Conservation (phyloP, 2,888 invertebrate species). For the Latheticus oryzae region DNA sequence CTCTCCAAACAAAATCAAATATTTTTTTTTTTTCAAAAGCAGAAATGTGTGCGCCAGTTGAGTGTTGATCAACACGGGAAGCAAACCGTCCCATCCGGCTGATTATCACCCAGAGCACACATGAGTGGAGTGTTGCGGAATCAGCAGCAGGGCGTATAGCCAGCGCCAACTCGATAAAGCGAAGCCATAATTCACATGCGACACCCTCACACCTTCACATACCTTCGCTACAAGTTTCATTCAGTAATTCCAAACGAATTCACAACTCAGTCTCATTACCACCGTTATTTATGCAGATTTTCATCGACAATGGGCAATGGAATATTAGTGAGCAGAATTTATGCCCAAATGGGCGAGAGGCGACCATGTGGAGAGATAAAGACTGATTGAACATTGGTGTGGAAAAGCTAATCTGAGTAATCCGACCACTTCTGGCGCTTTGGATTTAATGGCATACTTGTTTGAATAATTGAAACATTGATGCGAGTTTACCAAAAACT, state of each 20-base stretch:
- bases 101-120: slow-evolving; percentile 60
- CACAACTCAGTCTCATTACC: slow-evolving; percentile 26
- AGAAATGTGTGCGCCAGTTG: slow-evolving; percentile 23
- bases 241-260: slow-evolving; percentile 32
- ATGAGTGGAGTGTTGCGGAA: slow-evolving; percentile 61
- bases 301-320: slow-evolving; percentile 21
- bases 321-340: not conserved
- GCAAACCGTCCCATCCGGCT: slow-evolving; percentile 44
- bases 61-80: slow-evolving; percentile 38
- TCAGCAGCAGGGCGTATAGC: slow-evolving; percentile 59
- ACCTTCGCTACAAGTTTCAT: slow-evolving; percentile 40
- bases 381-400: no score
- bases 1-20: not conserved
- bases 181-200: slow-evolving; percentile 57
- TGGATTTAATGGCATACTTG: no score
- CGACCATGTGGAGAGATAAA: slow-evolving; percentile 3
- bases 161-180: slow-evolving; percentile 57
- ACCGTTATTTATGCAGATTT: slow-evolving; percentile 19
- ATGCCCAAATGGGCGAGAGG: not conserved
- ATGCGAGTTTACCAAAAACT: no score
- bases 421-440: no score
- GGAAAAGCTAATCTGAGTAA: no score
- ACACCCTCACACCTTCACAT: slow-evolving; percentile 54
- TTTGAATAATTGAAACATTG: no score
- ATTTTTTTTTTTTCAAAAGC: slow-evolving; percentile 22